Evolutionary conservation across 2,797 vertebrate species (phyloP).

Genomic region (Peromyscus melanophrys): DNA sequence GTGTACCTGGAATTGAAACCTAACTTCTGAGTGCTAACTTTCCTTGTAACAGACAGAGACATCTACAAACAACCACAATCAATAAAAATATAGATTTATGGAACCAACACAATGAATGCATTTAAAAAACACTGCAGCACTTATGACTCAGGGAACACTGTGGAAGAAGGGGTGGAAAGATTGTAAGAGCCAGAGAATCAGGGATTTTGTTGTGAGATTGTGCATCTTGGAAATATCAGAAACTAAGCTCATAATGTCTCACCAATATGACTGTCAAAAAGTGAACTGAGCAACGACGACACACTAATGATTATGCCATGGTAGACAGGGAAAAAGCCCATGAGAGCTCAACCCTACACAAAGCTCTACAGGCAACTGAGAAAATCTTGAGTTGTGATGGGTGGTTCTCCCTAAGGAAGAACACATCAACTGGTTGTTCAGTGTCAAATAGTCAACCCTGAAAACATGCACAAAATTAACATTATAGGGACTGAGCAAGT

Average conservation of each 20-base stretch:
- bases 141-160: neutral
- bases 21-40: no score
- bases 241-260: no score
- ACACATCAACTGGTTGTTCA: neutral
- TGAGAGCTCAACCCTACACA: no score
- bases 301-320: neutral
- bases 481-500: no score
- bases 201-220: neutral
- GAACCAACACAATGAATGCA: neutral
- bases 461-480: neutral
- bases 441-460: neutral
- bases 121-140: neutral
- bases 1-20: neutral
- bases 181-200: neutral
- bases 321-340: neutral
- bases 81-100: neutral
- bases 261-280: neutral
- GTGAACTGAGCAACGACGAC: neutral
- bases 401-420: neutral
- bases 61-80: neutral
- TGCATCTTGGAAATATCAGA: neutral
- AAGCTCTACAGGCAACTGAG: neutral
- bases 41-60: neutral
- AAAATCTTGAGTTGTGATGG: neutral
- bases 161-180: neutral